Evolutionary conservation across 2,113 vertebrate genomes (phyloP).

Genomic region (Apodemus speciosus): DNA sequence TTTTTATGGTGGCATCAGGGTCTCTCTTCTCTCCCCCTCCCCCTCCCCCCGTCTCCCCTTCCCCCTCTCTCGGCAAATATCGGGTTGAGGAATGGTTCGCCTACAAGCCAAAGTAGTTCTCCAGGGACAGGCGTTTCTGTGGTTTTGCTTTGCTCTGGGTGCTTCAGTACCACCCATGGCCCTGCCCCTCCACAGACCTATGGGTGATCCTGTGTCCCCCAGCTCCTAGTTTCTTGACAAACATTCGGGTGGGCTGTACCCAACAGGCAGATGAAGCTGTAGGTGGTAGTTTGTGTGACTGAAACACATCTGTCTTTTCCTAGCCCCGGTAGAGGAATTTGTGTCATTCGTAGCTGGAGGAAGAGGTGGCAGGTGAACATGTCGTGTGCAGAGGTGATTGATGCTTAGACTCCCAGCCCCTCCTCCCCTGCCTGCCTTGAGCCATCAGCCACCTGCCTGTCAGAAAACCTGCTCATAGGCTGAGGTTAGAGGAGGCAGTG

Average conservation of each 20-base stretch:
- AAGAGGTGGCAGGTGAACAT: neutral
- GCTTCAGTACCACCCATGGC: rapidly evolving
- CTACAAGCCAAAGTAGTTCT: neutral
- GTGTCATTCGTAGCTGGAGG: neutral
- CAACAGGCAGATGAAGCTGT: neutral
- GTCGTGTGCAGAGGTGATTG: neutral
- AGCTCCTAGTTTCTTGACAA: neutral
- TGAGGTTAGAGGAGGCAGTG: neutral
- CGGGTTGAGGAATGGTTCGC: neutral
- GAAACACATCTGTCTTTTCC: neutral
- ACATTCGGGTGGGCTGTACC: neutral
- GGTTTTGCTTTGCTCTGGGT: neutral
- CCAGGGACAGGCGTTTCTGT: neutral
- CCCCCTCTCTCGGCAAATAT: neutral
- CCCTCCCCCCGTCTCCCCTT: neutral
- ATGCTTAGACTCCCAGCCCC: neutral
- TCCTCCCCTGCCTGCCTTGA: neutral
- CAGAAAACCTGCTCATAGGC: neutral
- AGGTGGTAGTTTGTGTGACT: neutral
- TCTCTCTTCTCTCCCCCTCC: neutral
- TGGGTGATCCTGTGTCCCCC: too few relatives aligned
- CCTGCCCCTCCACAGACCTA: too few relatives aligned
- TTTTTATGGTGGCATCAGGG: neutral
- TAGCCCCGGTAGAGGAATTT: neutral
- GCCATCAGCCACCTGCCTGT: neutral